phyloP scores from a whole-genome alignment of 2,113 vertebrate genomes.

The Peromyscus leucopus region DNA sequence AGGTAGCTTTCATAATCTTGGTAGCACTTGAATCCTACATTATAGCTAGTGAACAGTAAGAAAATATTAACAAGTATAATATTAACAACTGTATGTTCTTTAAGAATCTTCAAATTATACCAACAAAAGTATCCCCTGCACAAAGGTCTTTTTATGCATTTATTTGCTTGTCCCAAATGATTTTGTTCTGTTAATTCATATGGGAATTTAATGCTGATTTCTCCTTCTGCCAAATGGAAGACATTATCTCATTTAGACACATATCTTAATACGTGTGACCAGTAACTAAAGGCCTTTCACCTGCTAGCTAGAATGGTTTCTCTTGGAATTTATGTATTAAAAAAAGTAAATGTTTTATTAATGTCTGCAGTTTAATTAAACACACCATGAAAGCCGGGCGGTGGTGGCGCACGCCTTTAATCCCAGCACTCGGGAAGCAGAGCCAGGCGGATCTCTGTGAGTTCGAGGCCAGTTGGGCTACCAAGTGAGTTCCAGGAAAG shows the following conservation, averaged over 20 bases:
- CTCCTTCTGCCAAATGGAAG: neutral
- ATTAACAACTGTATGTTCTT: neutral
- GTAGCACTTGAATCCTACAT: neutral
- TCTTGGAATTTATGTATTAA: neutral
- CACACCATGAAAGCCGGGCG: neutral
- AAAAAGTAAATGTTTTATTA: neutral
- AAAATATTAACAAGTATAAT: neutral
- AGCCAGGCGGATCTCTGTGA: no score
- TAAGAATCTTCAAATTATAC: neutral
- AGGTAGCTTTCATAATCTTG: neutral
- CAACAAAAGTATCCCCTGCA: neutral
- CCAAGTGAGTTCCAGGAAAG: no score
- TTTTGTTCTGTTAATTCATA: neutral
- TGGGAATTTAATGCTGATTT: neutral
- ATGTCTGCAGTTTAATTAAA: neutral
- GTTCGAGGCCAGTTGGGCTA: no score
- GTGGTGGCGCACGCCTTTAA: no score
- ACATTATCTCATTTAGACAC: neutral
- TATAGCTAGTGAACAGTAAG: neutral
- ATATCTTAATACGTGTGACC: neutral
- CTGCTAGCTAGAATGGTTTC: neutral
- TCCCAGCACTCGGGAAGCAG: no score
- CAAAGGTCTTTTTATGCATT: neutral
- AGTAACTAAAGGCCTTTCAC: neutral
- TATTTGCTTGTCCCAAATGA: neutral